A percentile compares a stretch with the other conserved stretches of the same genome.
phyloP scores from a whole-genome alignment of 2,113 vertebrate genomes.

The Xenus cinereus region DNA sequence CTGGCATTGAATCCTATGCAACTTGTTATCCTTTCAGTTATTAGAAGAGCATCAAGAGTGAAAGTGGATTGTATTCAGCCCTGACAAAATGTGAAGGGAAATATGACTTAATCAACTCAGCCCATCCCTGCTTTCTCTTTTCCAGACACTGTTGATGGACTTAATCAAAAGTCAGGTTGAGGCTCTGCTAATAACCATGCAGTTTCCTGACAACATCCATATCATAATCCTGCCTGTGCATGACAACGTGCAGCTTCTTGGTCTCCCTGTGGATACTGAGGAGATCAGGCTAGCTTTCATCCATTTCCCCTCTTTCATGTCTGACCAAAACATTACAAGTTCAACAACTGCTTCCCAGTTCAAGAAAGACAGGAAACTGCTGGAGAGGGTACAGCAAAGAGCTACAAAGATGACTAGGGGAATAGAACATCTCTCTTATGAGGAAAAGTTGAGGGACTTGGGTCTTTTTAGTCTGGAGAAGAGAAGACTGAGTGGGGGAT shows the following conservation, averaged over 20 bases:
- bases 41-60: not conserved
- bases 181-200: not conserved
- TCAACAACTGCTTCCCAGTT: not conserved
- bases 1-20: not conserved
- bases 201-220: not conserved
- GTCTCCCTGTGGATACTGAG: not conserved
- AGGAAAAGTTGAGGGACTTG: too few relatives aligned
- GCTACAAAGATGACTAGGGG: too few relatives aligned
- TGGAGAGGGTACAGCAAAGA: too few relatives aligned
- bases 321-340: not conserved
- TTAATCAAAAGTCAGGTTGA: not conserved
- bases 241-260: not conserved
- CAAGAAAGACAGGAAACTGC: too few relatives aligned
- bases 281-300: not conserved
- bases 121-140: not conserved
- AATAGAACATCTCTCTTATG: too few relatives aligned
- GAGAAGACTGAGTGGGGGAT: too few relatives aligned
- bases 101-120: not conserved
- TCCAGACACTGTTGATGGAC: not conserved
- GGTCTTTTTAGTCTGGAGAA: too few relatives aligned
- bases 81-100: not conserved
- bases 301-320: not conserved
- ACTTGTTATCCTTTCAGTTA: not conserved
- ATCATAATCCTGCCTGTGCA: rapidly evolving
- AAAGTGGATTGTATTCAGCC: not conserved